Base-by-base conservation (phyloP, 35 echinoderm and acorn worm species). In the Ophioderma brevispina region DNA sequence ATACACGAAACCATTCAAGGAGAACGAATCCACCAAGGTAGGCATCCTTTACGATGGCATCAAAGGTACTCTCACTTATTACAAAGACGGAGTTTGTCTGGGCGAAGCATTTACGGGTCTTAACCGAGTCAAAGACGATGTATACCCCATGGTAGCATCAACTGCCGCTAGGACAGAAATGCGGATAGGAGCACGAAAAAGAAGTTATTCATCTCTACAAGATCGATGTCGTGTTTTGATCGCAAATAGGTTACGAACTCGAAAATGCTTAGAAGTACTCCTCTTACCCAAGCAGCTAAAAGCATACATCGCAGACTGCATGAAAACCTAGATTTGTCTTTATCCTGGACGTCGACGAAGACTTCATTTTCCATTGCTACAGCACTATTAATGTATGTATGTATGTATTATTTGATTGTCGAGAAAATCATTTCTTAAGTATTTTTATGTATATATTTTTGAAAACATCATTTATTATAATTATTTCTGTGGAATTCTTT, bases 151-250 rank as follows among this genome's bases (percentile, higher is more conserved):
- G 36, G 86, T 98, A 0, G 91, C 84, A 23, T 98, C 96, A 28
- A 94, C 92, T 13, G 96, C 96, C n/a, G 96, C 92, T 14, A 98
- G 94, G 70, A 98, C 93, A 11, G 90, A 94, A 40, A 98, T 98
- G 96, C 79, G 28, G 2, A 64, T 98, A 13, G 38, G 34, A 32
- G 63, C 50, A 35, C 55, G 81, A 19, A 34, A 89, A 76, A 80
- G 92, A 33, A 82, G 83, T 38, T 92, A 91, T 76, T 36, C 82
- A 6, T 84, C 86, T 31, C 84, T 98, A 36, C 87, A 94, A 31
- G 96, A 98, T 80, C 49, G 96, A 36, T 98, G 96, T 82, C 82
- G 96, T 43, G 87, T 79, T 46, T 31, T 85, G 30, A 89, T 98
- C 32, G 89, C 92, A 50, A 59, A 38, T 23, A 38, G 82, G 42